Evolutionary conservation across 2,113 vertebrate genomes (phyloP).

Genomic region (human (Homo sapiens)): GRCh38 chr7:46320501-46321000

Average conservation of each 20-base stretch:
- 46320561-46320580: background rate
- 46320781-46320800: background rate
- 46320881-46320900: background rate
- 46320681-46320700: accelerated
- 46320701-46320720: background rate
- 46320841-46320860: background rate
- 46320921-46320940: background rate
- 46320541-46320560: background rate
- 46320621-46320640: background rate
- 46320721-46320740: background rate
- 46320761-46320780: background rate
- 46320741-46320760: background rate
- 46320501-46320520: background rate
- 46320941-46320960: background rate
- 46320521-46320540: background rate
- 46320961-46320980: background rate
- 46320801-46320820: accelerated
- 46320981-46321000: background rate
- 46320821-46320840: background rate
- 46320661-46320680: background rate
- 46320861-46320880: background rate
- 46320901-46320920: background rate
- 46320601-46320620: background rate
- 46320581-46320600: background rate
- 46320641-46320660: too few species aligned